A percentile compares a stretch with the other conserved stretches of the same genome.
phyloP scores from a whole-genome alignment of 92 coral and sea anemone species.

The Diadumene lineata region DNA sequence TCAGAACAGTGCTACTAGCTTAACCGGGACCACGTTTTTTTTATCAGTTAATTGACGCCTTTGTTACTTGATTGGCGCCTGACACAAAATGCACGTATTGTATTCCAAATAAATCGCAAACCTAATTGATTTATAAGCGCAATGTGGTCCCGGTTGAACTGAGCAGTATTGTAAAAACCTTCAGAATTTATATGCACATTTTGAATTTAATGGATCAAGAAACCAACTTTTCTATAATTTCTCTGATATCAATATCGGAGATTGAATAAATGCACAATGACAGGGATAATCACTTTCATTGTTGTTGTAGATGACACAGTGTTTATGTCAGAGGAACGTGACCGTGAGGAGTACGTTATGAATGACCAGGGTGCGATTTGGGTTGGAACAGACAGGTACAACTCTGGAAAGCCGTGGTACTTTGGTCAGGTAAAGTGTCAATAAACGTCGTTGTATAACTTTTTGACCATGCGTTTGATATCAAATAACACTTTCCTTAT shows the following conservation, averaged over 20 bases:
- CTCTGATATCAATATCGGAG: neutral
- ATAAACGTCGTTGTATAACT: neutral
- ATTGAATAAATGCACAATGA: neutral
- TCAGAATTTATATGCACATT: too few relatives aligned
- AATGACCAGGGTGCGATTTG: slow-evolving; percentile 82
- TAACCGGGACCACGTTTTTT: too few relatives aligned
- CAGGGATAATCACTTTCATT: neutral
- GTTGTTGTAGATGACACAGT: slow-evolving; percentile 69
- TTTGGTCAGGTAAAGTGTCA: slow-evolving; percentile 80
- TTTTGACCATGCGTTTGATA: too few relatives aligned
- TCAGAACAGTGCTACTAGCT: neutral
- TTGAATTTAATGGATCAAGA: too few relatives aligned
- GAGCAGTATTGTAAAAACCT: too few relatives aligned
- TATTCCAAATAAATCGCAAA: too few relatives aligned
- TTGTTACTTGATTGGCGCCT: too few relatives aligned
- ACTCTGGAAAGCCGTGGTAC: slow-evolving; percentile 79
- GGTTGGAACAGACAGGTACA: slow-evolving; percentile 58
- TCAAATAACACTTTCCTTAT: too few relatives aligned
- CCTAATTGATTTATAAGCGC: too few relatives aligned
- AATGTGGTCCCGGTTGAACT: too few relatives aligned
- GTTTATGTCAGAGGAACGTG: slow-evolving; percentile 60
- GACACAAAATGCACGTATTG: too few relatives aligned
- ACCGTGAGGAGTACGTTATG: slow-evolving; percentile 87
- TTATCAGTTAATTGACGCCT: neutral
- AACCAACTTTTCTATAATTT: neutral